Evolutionary conservation across 2,113 vertebrate genomes (phyloP), one percentile per base, ranked within the genome.

Genomic region (Corythaixoides concolor): DNA sequence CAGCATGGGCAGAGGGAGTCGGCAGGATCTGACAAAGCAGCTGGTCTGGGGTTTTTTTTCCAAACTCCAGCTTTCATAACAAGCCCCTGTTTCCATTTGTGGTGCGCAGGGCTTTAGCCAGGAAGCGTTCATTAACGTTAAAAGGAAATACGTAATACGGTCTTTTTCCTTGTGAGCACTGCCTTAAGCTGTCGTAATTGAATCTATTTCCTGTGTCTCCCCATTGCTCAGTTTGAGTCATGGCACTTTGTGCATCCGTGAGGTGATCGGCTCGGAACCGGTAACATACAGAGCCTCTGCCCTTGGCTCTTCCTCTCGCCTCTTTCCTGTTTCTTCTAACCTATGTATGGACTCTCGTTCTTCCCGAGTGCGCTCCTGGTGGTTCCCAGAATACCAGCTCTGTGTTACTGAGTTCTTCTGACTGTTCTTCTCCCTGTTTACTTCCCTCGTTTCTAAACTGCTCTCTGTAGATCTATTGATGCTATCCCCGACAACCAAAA

Each of bases 401-500:
- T 28, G 35, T 50, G 76, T 66, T 66, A 55, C 87, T 20, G 10
- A 50, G 10, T 53, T 84, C 78, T 77, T 37, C 88, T 92, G 97
- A 93, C 95, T 86, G 50, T 92, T 96, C 96, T 96, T 68, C 80
- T 67, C 83, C 96, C 93, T 94, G 56, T 88, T 90, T 78, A 50
- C 83, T 60, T 95, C 96, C 85, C 93, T 95, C 88, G 58, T 93
- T 94, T 96, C 91, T 91, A 53, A 90, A 94, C 95, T 93, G 93
- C 97, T 97, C 97, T 97, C 98, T 98, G 96, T 98, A 99, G 99
- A 99, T 99, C 99, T 98, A 98, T 99, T 98, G 99, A 99, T 58
- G 99, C 99, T 98, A 98, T 99, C 97, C 99, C 99, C 12, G 99
- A 99, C 99, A 99, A 99, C 98, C 98, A 99, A 99, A 99, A 99